Evolutionary conservation across 2,888 invertebrate genomes (phyloP).

Genomic region (Andrena flavipes): DNA sequence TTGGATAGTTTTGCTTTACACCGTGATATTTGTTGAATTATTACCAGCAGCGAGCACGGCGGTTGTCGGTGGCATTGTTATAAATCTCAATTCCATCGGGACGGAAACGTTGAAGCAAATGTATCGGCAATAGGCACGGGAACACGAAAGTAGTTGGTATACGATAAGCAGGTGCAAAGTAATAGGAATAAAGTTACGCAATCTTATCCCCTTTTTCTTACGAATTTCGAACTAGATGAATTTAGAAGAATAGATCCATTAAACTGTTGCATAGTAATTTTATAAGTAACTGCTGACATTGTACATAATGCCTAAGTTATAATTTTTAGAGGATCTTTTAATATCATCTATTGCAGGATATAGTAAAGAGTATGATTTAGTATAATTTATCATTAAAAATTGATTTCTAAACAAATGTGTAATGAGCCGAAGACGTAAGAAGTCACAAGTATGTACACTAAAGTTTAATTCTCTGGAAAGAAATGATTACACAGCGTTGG

Average conservation of each 20-base stretch:
- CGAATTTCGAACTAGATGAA: slow-evolving; percentile 17
- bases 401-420: slow-evolving; percentile 23
- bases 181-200: slow-evolving; percentile 38
- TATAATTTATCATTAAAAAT: slow-evolving; percentile 38
- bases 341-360: slow-evolving; percentile 12
- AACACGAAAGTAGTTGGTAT: slow-evolving; percentile 63
- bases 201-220: slow-evolving; percentile 21
- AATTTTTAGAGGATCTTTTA: slow-evolving; percentile 36
- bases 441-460: slow-evolving; percentile 4
- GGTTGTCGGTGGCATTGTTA: slow-evolving; percentile 8
- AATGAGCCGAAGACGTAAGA: slow-evolving; percentile 2
- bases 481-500: slow-evolving; percentile 38
- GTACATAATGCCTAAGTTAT: slow-evolving; percentile 51
- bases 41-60: slow-evolving; percentile 22
- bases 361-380: slow-evolving; percentile 32
- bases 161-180: slow-evolving; percentile 50
- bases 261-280: slow-evolving; percentile 37
- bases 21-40: slow-evolving; percentile 25
- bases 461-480: slow-evolving; percentile 32
- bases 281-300: slow-evolving; percentile 26
- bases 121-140: slow-evolving; percentile 50
- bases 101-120: slow-evolving; percentile 21
- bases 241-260: slow-evolving; percentile 35
- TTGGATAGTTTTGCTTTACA: slow-evolving; percentile 24
- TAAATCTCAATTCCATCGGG: slow-evolving; percentile 16